Evolutionary conservation across 2,888 invertebrate genomes (phyloP).

Genomic region (Oegoconia quadripuncta): DNA sequence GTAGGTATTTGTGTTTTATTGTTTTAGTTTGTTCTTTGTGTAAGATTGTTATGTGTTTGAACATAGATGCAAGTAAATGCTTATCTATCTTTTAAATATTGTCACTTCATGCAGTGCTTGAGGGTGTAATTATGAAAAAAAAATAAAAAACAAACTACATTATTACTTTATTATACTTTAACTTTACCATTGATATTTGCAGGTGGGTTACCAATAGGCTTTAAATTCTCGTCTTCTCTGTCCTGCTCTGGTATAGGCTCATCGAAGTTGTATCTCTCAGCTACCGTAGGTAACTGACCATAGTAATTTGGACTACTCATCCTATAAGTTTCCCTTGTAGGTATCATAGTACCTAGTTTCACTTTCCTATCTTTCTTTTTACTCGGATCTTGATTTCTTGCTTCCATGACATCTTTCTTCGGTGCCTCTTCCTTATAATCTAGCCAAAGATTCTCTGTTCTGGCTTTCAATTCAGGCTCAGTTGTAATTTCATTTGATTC

Average conservation of each 20-base stretch:
- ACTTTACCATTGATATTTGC: conserved; percentile 44
- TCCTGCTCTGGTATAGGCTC: conserved; percentile 56
- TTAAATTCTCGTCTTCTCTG: conserved; percentile 37
- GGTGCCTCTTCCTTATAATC: conserved; percentile 22
- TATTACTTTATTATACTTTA: conserved; percentile 7
- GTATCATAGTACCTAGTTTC: conserved; percentile 35
- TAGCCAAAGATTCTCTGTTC: conserved; percentile 32
- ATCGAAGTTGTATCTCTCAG: conserved; percentile 52
- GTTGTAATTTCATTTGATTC: not conserved
- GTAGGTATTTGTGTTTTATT: too few relatives aligned
- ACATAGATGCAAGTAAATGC: too few relatives aligned
- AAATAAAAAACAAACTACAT: not conserved
- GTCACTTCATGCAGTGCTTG: too few relatives aligned
- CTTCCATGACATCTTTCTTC: not conserved
- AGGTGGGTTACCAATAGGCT: conserved; percentile 31
- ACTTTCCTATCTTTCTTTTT: conserved; percentile 10
- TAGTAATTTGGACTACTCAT: conserved; percentile 47
- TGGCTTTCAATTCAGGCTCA: conserved; percentile 30
- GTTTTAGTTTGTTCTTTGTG: too few relatives aligned
- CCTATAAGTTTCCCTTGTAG: conserved; percentile 36
- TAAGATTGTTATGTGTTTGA: too few relatives aligned
- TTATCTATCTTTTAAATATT: too few relatives aligned
- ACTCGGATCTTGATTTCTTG: conserved; percentile 4
- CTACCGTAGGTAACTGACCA: conserved; percentile 37
- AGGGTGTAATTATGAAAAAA: too few relatives aligned